Evolutionary conservation across 2,113 vertebrate genomes (phyloP).

Genomic region (Cranoglanis bouderius): DNA sequence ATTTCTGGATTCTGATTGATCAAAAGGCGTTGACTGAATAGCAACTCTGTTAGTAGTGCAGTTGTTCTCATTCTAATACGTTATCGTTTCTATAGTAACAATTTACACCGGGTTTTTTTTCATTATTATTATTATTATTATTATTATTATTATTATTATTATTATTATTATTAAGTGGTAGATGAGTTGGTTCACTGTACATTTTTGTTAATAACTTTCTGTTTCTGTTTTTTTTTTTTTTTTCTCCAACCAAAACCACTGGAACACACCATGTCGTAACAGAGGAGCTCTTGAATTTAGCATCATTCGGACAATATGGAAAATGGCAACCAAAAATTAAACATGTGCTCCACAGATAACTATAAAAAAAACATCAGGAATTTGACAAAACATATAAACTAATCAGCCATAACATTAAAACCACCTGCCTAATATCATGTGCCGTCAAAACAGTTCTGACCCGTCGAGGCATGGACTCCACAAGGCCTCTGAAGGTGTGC

Average conservation of each 20-base stretch:
- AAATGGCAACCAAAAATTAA: neutral
- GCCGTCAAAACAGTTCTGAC: too few relatives aligned
- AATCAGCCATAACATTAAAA: too few relatives aligned
- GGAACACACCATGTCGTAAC: too few relatives aligned
- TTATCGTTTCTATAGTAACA: too few relatives aligned
- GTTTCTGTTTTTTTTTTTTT: neutral
- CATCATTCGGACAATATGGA: neutral
- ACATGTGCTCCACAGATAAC: neutral
- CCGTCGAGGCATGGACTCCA: too few relatives aligned
- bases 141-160: too few relatives aligned
- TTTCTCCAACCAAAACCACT: neutral
- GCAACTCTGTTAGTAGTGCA: neutral
- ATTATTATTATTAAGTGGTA: too few relatives aligned
- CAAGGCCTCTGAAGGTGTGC: too few relatives aligned
- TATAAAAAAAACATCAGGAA: neutral
- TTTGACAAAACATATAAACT: neutral
- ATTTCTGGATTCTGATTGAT: neutral
- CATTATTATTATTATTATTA: too few relatives aligned
- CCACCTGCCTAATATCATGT: too few relatives aligned
- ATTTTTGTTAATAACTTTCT: neutral
- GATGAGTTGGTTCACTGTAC: neutral
- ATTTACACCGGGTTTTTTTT: too few relatives aligned
- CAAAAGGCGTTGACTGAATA: neutral
- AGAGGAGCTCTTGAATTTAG: neutral
- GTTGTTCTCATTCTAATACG: neutral